Evolutionary conservation across 2,797 vertebrate species (phyloP).

Genomic region (Holocentrus rufus): DNA sequence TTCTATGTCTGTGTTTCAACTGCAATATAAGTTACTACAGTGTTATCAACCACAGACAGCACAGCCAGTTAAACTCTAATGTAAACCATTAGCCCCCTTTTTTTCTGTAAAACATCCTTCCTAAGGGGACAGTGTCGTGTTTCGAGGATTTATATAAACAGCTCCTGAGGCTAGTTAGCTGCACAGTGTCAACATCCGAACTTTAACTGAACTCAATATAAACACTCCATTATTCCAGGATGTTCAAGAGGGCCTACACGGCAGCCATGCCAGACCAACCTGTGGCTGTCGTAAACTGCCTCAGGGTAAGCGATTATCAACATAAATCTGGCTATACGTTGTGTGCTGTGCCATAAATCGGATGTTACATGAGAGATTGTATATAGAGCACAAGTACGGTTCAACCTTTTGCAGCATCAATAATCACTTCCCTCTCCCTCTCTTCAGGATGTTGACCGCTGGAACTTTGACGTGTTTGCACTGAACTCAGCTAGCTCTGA

Average conservation of each 20-base stretch:
- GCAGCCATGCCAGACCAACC: conserved; percentile 89
- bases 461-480: conserved; percentile 92
- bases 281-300: conserved; percentile 85
- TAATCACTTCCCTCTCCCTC: conserved; percentile 27
- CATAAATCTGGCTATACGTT: conserved; percentile 34
- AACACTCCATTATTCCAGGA: conserved; percentile 82
- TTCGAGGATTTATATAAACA: conserved; percentile 75
- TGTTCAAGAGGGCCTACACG: conserved; percentile 92
- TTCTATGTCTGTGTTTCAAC: conserved; percentile 20
- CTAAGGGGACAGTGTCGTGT: conserved; percentile 49
- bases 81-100: conserved; percentile 60
- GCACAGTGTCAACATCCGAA: conserved; percentile 76
- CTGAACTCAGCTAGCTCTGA: conserved; percentile 87
- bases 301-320: conserved; percentile 83
- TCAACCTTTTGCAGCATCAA: neutral
- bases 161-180: conserved; percentile 66
- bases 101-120: conserved; percentile 72
- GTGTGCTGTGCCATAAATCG: conserved; percentile 43
- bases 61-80: conserved; percentile 28
- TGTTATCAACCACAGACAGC: conserved; percentile 43
- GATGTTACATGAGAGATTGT: conserved; percentile 28
- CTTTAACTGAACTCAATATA: conserved; percentile 75
- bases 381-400: conserved; percentile 13
- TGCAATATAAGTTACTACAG: conserved; percentile 27
- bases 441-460: conserved; percentile 88